Conservation (phyloP, 2,888 invertebrate species). For the Sabellastarte sp. region DNA sequence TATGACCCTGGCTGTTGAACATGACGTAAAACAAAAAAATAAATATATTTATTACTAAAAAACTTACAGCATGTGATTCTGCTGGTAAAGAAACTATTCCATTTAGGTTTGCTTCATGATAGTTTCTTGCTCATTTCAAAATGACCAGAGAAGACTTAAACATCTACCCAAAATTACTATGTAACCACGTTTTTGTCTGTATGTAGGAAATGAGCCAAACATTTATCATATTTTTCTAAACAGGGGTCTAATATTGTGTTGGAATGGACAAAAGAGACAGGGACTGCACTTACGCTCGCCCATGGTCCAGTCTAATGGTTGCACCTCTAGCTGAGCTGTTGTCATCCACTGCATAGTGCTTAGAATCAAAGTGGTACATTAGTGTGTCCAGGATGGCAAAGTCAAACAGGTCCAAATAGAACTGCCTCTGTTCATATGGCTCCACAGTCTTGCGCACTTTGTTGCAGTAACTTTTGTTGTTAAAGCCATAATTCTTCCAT, state of each 20-base stretch:
- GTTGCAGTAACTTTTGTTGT: slow-evolving; percentile 27
- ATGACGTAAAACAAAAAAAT: too few relatives aligned
- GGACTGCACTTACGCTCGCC: slow-evolving; percentile 30
- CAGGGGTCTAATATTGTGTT: too few relatives aligned
- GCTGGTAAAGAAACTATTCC: too few relatives aligned
- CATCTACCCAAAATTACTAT: too few relatives aligned
- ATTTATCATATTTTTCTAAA: not conserved
- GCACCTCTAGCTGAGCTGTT: slow-evolving; percentile 22
- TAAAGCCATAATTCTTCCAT: slow-evolving; percentile 27
- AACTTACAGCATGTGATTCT: too few relatives aligned
- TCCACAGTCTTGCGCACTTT: slow-evolving; percentile 16
- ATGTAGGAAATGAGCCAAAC: not conserved
- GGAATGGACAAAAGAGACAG: not conserved
- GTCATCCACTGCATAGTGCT: slow-evolving; percentile 29
- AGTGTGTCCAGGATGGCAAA: slow-evolving; percentile 29
- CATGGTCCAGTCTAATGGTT: slow-evolving; percentile 32
- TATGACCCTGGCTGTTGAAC: too few relatives aligned
- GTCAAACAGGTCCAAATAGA: slow-evolving; percentile 31
- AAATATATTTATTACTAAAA: too few relatives aligned
- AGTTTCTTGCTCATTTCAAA: too few relatives aligned
- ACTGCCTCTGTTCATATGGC: slow-evolving; percentile 21
- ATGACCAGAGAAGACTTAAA: too few relatives aligned
- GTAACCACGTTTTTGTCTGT: not conserved
- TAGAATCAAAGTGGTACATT: slow-evolving; percentile 34
- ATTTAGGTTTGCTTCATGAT: too few relatives aligned